Conservation (phyloP, 2,113 vertebrate genomes). For the Proterorhinus semilunaris region DNA sequence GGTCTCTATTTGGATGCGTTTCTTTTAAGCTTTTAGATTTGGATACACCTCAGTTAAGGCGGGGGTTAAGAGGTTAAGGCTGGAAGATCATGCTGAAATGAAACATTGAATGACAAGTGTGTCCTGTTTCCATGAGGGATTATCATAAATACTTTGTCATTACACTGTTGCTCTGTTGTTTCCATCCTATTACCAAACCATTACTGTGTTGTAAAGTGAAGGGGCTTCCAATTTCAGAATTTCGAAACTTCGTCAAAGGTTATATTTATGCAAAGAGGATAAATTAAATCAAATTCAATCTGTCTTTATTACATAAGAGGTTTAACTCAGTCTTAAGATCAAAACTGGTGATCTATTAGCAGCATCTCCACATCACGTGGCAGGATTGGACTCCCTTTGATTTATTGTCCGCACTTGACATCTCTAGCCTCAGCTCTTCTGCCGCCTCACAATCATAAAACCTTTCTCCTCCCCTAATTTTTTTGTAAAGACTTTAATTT, state of each 20-base stretch:
- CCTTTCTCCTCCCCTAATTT: constrained; percentile 64
- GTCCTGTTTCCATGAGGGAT: no score
- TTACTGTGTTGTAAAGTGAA: no score
- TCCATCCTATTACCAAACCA: no score
- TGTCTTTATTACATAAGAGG: constrained; percentile 3
- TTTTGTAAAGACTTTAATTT: constrained; percentile 78
- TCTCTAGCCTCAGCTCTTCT: constrained; percentile 40
- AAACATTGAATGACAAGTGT: no score
- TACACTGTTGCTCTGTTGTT: no score
- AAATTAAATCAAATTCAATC: constrained; percentile 5
- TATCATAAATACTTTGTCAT: no score
- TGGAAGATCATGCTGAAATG: no score
- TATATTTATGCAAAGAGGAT: neutral
- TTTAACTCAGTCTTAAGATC: constrained; percentile 4
- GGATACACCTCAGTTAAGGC: no score
- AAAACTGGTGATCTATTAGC: constrained; percentile 2
- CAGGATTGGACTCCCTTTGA: constrained; percentile 28
- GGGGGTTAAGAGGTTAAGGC: no score
- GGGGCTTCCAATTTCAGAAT: neutral
- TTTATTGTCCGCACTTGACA: constrained; percentile 36
- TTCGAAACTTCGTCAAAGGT: neutral
- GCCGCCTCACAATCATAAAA: constrained; percentile 44
- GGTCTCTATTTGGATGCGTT: no score
- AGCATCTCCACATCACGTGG: constrained; percentile 22
- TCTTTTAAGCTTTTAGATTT: no score